Percentiles rank a stretch among this genome's conserved stretches.
Conservation (phyloP, 2,888 invertebrate species). For the Drosophila heteroneura region DNA sequence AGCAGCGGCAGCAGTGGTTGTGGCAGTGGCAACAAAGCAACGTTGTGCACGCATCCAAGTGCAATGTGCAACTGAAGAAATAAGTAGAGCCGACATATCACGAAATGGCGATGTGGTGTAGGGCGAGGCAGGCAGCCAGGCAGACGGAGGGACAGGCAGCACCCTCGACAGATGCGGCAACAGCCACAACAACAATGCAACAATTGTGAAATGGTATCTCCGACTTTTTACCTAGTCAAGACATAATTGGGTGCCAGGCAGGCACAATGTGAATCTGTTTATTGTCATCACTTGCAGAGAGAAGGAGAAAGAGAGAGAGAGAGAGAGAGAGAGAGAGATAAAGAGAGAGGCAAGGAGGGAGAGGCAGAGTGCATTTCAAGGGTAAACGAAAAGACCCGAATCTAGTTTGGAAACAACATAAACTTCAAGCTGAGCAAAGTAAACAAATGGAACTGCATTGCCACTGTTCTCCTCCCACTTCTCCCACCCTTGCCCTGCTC, state of each 20-base stretch:
- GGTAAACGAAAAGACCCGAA: conserved; percentile 40
- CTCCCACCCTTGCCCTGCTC: not conserved
- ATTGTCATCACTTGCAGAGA: conserved; percentile 43
- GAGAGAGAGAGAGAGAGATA: not conserved
- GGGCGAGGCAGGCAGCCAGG: conserved; percentile 26
- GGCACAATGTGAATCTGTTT: conserved; percentile 67
- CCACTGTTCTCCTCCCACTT: not conserved
- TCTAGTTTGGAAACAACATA: not conserved
- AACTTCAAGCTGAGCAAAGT: conserved; percentile 13
- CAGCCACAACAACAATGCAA: conserved; percentile 42
- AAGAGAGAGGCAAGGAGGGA: not conserved
- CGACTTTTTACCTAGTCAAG: conserved; percentile 66
- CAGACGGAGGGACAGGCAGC: conserved; percentile 32
- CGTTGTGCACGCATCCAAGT: conserved; percentile 66
- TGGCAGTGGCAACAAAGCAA: conserved; percentile 6
- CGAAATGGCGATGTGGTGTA: conserved; percentile 18
- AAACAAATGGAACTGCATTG: conserved; percentile 34
- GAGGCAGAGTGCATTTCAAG: conserved; percentile 56
- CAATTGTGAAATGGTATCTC: conserved; percentile 42
- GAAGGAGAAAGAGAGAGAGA: not conserved
- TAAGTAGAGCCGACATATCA: conserved; percentile 19
- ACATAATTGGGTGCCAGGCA: conserved; percentile 57
- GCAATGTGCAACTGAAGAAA: conserved; percentile 73
- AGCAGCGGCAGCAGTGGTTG: not conserved
- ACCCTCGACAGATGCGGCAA: conserved; percentile 50